Base-by-base conservation (phyloP, 1,140 invertebrate species). In the Leptinotarsa texana region DNA sequence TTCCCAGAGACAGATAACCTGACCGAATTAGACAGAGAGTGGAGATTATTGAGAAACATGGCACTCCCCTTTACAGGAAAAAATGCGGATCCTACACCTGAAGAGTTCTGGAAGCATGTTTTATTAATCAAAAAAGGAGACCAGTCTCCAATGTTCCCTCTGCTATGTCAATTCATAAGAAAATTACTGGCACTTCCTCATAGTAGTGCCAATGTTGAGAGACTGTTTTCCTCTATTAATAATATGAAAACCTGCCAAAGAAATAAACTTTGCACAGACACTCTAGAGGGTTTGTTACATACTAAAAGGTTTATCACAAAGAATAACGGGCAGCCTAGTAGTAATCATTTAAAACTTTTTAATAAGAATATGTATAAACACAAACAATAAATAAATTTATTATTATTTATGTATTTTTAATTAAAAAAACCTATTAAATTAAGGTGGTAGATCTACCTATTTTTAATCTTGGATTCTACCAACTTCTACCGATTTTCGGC, bases 171-270 rank as follows among this genome's bases (percentile, higher is more conserved):
- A 33, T 33, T 68, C n/a, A 15, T 68, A 33, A 68, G 13, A 33
- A 27, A 33, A n/a, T 17, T 68, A 33, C 42, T 71, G 13, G 11
- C 49, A 15, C 51, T 75, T 17, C 73, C 73, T 8, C 73, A 74
- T 27, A 51, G 33, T 13, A 51, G 33, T 5, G 73, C 63, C 15
- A 62, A 33, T 8, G 66, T 49, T 13, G 67, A 74, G 57, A 69
- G 66, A 42, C 11, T 74, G 24, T 74, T 74, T 74, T 74, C 49
- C 15, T 8, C 68, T 27, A 15, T 74, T 13, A 69, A 57, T 27
- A 57, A 69, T 21, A 74, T 69, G 13, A 74, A 69, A 74, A 74
- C 63, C 17, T 48, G 51, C 69, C 24, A 21, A 6, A 13, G 65
- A 49, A 74, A 74, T 51, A 48, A 48, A 51, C 42, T 74, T 24